Evolutionary conservation across 2,797 vertebrate genomes (phyloP).

Genomic region (Todus mexicanus): DNA sequence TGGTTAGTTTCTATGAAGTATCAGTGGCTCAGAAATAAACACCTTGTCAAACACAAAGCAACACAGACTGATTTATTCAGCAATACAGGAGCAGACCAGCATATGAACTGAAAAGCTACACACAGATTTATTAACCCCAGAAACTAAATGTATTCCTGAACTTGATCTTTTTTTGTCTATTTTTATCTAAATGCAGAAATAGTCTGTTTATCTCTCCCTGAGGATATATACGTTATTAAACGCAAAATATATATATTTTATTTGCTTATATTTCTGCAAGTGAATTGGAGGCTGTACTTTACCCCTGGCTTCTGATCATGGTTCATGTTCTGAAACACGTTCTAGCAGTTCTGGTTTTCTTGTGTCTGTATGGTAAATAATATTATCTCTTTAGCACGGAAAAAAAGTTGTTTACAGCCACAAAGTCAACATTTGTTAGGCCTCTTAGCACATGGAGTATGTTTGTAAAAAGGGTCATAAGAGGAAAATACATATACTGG

Average conservation of each 20-base stretch:
- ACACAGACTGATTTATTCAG: neutral
- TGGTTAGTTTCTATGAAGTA: neutral
- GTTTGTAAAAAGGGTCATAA: neutral
- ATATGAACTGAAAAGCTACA: neutral
- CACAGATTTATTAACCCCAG: neutral
- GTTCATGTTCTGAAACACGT: neutral
- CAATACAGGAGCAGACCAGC: neutral
- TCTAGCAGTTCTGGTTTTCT: neutral
- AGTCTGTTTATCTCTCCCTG: neutral
- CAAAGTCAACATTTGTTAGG: neutral
- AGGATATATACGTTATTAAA: neutral
- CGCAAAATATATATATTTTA: neutral
- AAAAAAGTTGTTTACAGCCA: neutral
- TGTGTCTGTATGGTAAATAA: neutral
- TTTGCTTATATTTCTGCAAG: neutral
- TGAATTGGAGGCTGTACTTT: neutral
- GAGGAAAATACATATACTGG: neutral
- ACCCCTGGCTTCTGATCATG: neutral
- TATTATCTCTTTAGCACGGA: neutral
- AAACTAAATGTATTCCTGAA: neutral
- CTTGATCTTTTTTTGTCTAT: neutral
- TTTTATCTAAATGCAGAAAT: conserved; percentile 16
- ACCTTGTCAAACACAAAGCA: conserved; percentile 9
- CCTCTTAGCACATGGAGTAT: neutral
- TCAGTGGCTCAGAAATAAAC: neutral